Conservation (phyloP, 2,113 vertebrate species). For the Rhinogobius similis region DNA sequence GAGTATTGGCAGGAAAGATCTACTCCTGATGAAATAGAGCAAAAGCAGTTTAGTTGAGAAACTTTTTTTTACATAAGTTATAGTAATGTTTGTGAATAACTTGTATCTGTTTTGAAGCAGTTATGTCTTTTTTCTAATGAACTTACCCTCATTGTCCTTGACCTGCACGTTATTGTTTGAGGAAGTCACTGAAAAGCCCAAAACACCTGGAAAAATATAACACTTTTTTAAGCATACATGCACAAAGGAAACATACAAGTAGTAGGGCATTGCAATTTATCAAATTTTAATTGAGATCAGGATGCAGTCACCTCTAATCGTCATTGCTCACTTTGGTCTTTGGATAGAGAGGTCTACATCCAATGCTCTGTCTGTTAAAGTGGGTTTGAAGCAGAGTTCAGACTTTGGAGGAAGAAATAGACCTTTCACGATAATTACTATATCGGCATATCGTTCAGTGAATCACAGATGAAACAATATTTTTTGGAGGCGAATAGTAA, state of each 20-base stretch:
- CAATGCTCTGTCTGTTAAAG: too few relatives aligned
- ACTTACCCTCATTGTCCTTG: conserved; percentile 71
- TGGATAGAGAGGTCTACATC: too few relatives aligned
- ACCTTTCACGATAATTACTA: too few relatives aligned
- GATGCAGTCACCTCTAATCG: too few relatives aligned
- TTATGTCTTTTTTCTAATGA: neutral
- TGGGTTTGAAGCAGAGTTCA: too few relatives aligned
- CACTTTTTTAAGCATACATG: too few relatives aligned
- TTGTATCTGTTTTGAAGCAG: neutral
- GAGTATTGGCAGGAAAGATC: conserved; percentile 66
- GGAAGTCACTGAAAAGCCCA: conserved; percentile 52
- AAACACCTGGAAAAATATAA: conserved; percentile 49
- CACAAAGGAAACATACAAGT: neutral
- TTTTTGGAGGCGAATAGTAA: too few relatives aligned
- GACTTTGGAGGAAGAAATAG: too few relatives aligned
- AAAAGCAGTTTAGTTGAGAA: neutral
- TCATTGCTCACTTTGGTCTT: too few relatives aligned
- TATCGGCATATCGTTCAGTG: too few relatives aligned
- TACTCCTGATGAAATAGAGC: conserved; percentile 47
- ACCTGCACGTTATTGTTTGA: conserved; percentile 13
- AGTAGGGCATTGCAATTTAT: neutral
- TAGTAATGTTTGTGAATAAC: neutral
- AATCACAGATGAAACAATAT: too few relatives aligned
- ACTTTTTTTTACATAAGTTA: neutral
- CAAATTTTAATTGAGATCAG: too few relatives aligned